Conservation (phyloP, 2,797 vertebrate genomes). For the Anguilla anguilla region DNA sequence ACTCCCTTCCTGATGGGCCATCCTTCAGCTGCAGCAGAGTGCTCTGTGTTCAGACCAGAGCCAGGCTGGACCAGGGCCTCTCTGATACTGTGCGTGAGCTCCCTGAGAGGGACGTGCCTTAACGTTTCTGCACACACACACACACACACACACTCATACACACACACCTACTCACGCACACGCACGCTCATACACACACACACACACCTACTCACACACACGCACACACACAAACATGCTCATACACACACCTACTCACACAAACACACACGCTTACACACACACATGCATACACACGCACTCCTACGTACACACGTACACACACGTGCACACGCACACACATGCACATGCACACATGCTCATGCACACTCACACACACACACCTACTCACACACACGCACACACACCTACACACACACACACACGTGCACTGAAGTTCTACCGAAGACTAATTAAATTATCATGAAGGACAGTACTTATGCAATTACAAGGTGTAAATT, state of each 20-base stretch:
- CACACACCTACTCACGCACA: slow-evolving; percentile 45
- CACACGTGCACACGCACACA: slow-evolving; percentile 11
- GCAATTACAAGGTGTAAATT: too few species aligned
- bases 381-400: not conserved
- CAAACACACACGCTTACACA: not conserved
- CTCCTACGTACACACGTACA: not conserved
- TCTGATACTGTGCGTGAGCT: slow-evolving; percentile 56
- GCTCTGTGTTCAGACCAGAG: slow-evolving; percentile 54
- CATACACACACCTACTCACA: not conserved
- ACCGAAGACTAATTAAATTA: too few species aligned
- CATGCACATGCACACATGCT: not conserved
- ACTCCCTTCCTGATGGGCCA: slow-evolving; percentile 68
- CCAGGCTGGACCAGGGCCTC: slow-evolving; percentile 64
- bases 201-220: slow-evolving; percentile 35
- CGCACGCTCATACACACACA: slow-evolving; percentile 32
- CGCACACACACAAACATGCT: slow-evolving; percentile 20
- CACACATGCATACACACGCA: not conserved
- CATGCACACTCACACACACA: not conserved
- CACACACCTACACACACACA: too few species aligned
- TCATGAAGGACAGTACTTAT: too few species aligned
- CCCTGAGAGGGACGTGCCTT: slow-evolving; percentile 9
- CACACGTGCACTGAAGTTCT: too few species aligned
- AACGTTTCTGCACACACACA: slow-evolving; percentile 17
- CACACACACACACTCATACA: slow-evolving; percentile 48
- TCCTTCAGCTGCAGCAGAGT: slow-evolving; percentile 60